phyloP scores from a whole-genome alignment of 2,113 vertebrate genomes.

The Petrocephalus microphthalmus region DNA sequence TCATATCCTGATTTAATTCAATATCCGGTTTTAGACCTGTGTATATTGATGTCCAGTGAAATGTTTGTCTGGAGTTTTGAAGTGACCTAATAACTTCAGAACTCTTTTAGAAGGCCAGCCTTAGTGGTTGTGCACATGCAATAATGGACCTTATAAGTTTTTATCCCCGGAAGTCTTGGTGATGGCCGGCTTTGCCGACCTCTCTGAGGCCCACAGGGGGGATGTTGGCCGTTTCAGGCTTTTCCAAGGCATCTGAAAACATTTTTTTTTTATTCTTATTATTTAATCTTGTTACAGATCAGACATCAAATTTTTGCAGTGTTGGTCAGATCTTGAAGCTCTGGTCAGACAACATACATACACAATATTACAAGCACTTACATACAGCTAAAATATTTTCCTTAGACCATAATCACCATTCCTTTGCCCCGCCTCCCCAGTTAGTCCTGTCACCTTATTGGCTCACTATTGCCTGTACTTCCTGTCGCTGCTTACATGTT shows the following conservation, averaged over 20 bases:
- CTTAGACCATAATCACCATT: background rate
- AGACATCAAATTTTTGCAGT: slow-evolving; percentile 20
- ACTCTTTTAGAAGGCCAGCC: background rate
- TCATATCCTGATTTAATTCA: background rate
- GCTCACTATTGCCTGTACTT: background rate
- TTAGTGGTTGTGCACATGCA: background rate
- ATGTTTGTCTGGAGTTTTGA: background rate
- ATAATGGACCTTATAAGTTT: background rate
- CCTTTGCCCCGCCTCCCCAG: background rate
- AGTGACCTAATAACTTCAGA: background rate
- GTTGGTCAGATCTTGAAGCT: slow-evolving; percentile 23
- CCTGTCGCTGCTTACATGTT: background rate
- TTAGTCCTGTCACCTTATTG: background rate
- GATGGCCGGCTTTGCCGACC: background rate
- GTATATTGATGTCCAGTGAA: background rate
- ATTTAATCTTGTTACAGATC: slow-evolving; percentile 20
- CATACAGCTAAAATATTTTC: slow-evolving; percentile 8
- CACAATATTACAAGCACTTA: slow-evolving; percentile 15
- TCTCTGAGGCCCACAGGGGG: background rate
- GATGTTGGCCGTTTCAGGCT: slow-evolving; percentile 24
- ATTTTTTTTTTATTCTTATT: slow-evolving; percentile 6
- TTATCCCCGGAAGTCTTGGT: background rate
- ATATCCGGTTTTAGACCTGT: background rate
- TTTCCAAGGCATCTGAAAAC: slow-evolving; percentile 11
- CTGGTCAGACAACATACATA: background rate